Evolutionary conservation across 53 echinoderm and acorn worm genomes (phyloP), one percentile per base, ranked within the genome.

Genomic region (Echinometra lucunter): DNA sequence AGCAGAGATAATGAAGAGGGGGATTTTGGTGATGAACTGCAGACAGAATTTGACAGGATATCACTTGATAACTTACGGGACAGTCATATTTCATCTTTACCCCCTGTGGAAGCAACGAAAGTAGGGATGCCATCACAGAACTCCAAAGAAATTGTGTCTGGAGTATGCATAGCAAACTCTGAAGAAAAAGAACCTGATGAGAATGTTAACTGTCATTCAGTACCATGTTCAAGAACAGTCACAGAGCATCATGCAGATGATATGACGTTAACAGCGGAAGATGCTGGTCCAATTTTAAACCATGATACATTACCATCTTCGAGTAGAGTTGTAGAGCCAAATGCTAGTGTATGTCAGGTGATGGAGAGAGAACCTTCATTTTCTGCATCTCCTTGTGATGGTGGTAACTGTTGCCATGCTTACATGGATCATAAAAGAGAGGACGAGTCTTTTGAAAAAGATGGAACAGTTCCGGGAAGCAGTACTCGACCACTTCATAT

Each of bases 401-500:
- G 40, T 40, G 42, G 42, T 78, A 78, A 28, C 35, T 32, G 72
- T 72, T 32, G 32, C 13, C 72, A 72, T 72, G 72, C 13, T 32
- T 34, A 35, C 21, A 78, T 12, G 21, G 42, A 38, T 78, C 7
- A 38, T 11, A 78, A 23, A 23, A 6, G 78, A 40, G 42, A 6
- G 19, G 78, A 42, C 13, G 42, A 78, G 19, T 40, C 32, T 35
- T 0, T 38, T 19, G 78, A 40, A 35, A 7, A 78, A 35, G 40
- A 21, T 42, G 78, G 78, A 40, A 78, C 19, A 21, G 38, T 35
- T 15, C 4, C 7, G 35, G 21, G 78, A 78, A 18, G 78, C 21
- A 42, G 78, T 6, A 40, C 19, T 19, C 42, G 90, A 74, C 83
- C 95, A 34, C 94, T 98, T 27, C 97, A 98, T 72, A 98, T 98